A percentile compares a stretch with the other conserved stretches of the same genome.
Conservation (phyloP, 92 coral and sea anemone genomes). For the Parazoanthus swiftii region DNA sequence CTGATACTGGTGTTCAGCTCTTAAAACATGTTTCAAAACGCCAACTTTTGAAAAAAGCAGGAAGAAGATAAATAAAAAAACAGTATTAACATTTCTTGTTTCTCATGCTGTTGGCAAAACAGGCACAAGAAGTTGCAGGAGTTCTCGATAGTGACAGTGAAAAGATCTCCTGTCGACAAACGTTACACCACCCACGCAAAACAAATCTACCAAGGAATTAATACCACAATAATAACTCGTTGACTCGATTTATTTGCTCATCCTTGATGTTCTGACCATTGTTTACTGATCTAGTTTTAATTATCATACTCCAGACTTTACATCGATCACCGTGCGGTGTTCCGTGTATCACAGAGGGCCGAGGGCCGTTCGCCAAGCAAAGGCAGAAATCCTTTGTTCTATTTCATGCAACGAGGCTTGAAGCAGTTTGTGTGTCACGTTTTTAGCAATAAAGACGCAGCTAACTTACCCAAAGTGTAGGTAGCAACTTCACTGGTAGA, state of each 20-base stretch:
- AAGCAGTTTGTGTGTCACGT: neutral
- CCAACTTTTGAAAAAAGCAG: no score
- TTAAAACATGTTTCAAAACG: no score
- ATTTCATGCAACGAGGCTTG: neutral
- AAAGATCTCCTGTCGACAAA: neutral
- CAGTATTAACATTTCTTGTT: neutral
- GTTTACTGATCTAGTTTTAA: no score
- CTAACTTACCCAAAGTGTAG: neutral
- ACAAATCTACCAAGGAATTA: neutral
- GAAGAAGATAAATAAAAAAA: no score
- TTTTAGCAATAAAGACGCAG: no score
- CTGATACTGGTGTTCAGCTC: neutral
- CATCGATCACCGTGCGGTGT: neutral
- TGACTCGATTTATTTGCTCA: neutral
- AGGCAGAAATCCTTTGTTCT: no score
- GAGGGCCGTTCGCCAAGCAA: no score
- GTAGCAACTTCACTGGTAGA: neutral
- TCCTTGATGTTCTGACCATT: neutral
- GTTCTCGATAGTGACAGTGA: neutral
- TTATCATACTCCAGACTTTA: neutral
- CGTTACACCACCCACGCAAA: neutral
- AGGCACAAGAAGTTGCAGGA: neutral
- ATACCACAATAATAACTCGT: neutral
- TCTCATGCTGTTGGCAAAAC: neutral
- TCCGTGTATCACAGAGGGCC: neutral